Base-by-base conservation (phyloP, 2,113 vertebrate genomes). In the Marmota monax region DNA sequence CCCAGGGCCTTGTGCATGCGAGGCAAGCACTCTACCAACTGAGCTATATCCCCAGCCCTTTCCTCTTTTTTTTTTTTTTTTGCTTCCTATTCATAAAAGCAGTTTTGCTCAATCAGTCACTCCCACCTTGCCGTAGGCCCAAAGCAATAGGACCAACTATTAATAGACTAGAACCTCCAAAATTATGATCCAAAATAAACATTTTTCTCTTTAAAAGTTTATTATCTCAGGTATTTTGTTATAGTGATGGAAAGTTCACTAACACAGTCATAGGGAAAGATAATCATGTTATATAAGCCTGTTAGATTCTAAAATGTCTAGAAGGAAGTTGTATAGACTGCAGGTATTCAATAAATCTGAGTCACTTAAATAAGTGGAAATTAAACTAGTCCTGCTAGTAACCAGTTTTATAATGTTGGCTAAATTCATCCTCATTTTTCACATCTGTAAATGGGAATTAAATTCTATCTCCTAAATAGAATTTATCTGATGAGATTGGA, bases 361-460 rank as follows among this genome's bases (percentile, higher is more conserved):
- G 84, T 86, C 72, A 12, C 73, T 76, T 89, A 89, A 89, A 88
- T 76, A 70, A 86, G 14, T 56, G 6, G 9, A 48, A 70, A 74
- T 39, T 70, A 79, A 88, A 48, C 53, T 72, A 53, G 27, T 67
- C 67, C 67, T 94, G 70, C 45, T 90, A 87, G 65, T 89, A 84
- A 72, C 23, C 73, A 82, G 32, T 76, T 77, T 0, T 79, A 17
- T 45, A 91, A 84, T 4, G 37, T 76, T 65, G 7, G 34, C n/a
- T 87, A 92, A 82, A 90, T 56, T 90, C 78, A 77, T 58, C 32
- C 84, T 94, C 42, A 78, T 25, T 63, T 95, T 92, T 95, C 76
- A 88, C 45, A 78, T 80, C 27, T 90, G 20, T 61, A 69, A 96
- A 58, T 12, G n/a, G 17, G 61, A 20, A 85, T 93, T 89, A 89